These are phyloP conservation scores for Lagocephalus sceleratus DNA, from an alignment of 2,797 vertebrate species.

Conservation along the genomic window DNA sequence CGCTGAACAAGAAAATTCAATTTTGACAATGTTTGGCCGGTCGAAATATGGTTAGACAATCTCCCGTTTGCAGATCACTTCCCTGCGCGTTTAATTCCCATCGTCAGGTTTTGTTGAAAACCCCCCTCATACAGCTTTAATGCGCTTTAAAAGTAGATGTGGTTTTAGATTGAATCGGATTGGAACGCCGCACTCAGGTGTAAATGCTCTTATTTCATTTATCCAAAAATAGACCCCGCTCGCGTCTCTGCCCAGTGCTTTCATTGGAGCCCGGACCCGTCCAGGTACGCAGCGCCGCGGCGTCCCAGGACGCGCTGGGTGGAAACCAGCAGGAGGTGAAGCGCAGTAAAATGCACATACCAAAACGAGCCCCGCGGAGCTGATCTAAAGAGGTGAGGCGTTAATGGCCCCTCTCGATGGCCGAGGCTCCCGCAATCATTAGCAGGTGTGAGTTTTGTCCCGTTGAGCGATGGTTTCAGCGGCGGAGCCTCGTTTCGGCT, in stretches of 20 bases:
- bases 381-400: conserved; percentile 38
- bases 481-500: conserved; percentile 31
- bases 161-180: too few species aligned
- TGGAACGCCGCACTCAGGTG: too few species aligned
- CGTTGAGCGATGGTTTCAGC: conserved; percentile 27
- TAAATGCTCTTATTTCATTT: too few species aligned
- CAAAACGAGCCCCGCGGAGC: conserved; percentile 15
- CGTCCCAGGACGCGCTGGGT: background rate
- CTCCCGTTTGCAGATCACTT: too few species aligned
- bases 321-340: conserved; percentile 10
- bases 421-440: conserved; percentile 52
- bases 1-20: conserved; percentile 62
- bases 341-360: conserved; percentile 27
- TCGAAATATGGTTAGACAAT: too few species aligned
- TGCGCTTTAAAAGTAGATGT: too few species aligned
- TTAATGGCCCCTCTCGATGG: conserved; percentile 61
- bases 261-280: too few species aligned
- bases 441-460: conserved; percentile 66
- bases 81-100: too few species aligned
- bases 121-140: too few species aligned
- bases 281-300: background rate
- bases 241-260: too few species aligned
- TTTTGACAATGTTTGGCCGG: conserved; percentile 34
- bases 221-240: too few species aligned
- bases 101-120: too few species aligned